Base-by-base conservation (phyloP, 2,888 invertebrate species). In the Lasioglossum lativentre region DNA sequence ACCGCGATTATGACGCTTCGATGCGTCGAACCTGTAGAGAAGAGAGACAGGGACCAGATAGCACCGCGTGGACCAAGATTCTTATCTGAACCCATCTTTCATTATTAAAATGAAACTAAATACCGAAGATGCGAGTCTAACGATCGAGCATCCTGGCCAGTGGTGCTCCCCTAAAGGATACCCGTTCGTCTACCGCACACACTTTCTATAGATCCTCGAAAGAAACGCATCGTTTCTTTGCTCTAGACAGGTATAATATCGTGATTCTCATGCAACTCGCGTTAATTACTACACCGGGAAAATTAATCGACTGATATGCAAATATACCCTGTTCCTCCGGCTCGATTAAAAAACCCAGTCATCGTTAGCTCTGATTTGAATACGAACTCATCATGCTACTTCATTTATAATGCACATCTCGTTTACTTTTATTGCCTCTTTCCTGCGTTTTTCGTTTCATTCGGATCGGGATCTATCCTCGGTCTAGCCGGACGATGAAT, bases 71-170 rank as follows among this genome's bases (percentile, higher is more conserved):
- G 78, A 56, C 84, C 86, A 83, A 89, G 92, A 92, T 93, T 84
- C 78, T 85, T 92, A 93, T 93, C 93, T 89, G 82, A 89, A 86
- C 81, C 91, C 90, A 94, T 94, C 92, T 93, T 94, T 94, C 93
- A 92, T 93, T 93, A 93, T 93, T 94, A 93, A 93, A 93, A 93
- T 90, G 93, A 94, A 94, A 94, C 93, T 94, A 94, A 94, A 94
- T 93, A 93, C 90, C 89, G 87, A 90, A 93, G 91, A 91, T 90
- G 88, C 89, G 89, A 91, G 91, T 93, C 93, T 92, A 93, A 93
- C 92, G 92, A 93, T 91, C 91, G 80, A 85, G 75, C 81, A 70
- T 75, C 16, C 6, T 78, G 68, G 82, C 68, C 92, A 93, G 92
- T 91, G 92, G 92, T 90, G 89, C 93, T 93, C 84, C 89, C 76